These are phyloP conservation scores for Steinernema carpocapsae DNA, from an alignment of 2,888 invertebrate species.

Conservation along the genomic window DNA sequence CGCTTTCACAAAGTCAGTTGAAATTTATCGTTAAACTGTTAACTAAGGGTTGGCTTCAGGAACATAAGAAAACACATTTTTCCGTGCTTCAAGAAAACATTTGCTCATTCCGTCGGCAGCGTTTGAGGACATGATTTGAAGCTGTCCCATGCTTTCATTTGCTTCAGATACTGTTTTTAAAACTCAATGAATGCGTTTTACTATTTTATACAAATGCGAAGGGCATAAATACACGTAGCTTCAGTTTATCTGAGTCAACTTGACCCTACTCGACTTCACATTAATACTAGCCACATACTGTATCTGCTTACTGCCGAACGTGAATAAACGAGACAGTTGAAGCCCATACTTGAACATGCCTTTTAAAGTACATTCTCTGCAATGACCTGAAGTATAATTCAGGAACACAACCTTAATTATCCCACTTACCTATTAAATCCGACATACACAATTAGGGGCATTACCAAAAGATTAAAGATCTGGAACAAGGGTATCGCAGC, in stretches of 20 bases:
- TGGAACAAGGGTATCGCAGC: constrained; percentile 17
- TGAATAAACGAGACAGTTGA: neutral
- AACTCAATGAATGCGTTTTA: too few relatives aligned
- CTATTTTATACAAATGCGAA: too few relatives aligned
- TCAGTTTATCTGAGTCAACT: too few relatives aligned
- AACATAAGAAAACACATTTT: neutral
- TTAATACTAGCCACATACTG: neutral
- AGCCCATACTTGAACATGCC: neutral
- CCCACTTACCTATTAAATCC: constrained; percentile 25
- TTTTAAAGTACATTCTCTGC: neutral
- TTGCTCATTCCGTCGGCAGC: neutral
- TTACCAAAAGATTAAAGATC: constrained; percentile 2
- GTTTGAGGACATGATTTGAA: neutral
- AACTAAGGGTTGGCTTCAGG: neutral
- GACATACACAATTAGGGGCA: constrained; percentile 18
- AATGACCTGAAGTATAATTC: neutral
- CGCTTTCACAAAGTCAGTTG: neutral
- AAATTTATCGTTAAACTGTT: neutral
- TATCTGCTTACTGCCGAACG: neutral
- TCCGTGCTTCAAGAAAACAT: neutral
- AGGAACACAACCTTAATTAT: too few relatives aligned
- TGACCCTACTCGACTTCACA: neutral
- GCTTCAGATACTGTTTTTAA: too few relatives aligned
- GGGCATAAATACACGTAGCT: too few relatives aligned
- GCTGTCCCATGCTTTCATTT: neutral